Evolutionary conservation across 2,888 invertebrate genomes (phyloP), one percentile per base, ranked within the genome.

Genomic region (Molorchus minor): DNA sequence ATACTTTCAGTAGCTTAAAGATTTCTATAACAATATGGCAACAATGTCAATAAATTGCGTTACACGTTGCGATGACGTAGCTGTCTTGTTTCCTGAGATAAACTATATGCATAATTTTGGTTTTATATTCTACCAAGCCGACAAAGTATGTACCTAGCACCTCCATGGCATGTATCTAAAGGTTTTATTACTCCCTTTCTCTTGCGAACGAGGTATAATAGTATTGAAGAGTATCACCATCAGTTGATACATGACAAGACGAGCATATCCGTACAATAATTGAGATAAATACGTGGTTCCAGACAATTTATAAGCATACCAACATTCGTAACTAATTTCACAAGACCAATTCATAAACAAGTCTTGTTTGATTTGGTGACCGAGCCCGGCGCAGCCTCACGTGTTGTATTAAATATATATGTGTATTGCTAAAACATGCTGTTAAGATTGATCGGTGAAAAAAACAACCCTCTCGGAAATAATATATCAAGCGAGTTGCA

Each of bases 391-490:
- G 59, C 49, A 58, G 45, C 29, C 53, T 58, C 69, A 71, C 64
- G 67, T 71, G 69, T 68, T 61, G 68, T 68, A 68, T 70, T 68
- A 71, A 69, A 71, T 68, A 68, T n/a, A n/a, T 71, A 73, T 65
- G 71, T 74, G 73, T 75, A 74, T 72, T 73, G 71, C 72, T 58
- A 71, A 69, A 71, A 72, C 71, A 71, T 71, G 72, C 67, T 65
- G 65, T 65, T 59, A 69, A 75, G 73, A 74, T 73, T 68, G 72
- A 75, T 75, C 67, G 66, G 58, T 49, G 54, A 67, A 68, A 72
- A 74, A 73, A 72, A 73, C 71, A 72, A 70, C 72, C 73, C 72
- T 63, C 75, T 76, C 76, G 76, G 75, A 76, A 76, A 75, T 75
- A 71, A 75, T 77, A 75, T 75, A 76, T 77, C 77, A 76, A 70